Base-by-base conservation (phyloP, 2,797 vertebrate species). In the Distichodus sexfasciatus region DNA sequence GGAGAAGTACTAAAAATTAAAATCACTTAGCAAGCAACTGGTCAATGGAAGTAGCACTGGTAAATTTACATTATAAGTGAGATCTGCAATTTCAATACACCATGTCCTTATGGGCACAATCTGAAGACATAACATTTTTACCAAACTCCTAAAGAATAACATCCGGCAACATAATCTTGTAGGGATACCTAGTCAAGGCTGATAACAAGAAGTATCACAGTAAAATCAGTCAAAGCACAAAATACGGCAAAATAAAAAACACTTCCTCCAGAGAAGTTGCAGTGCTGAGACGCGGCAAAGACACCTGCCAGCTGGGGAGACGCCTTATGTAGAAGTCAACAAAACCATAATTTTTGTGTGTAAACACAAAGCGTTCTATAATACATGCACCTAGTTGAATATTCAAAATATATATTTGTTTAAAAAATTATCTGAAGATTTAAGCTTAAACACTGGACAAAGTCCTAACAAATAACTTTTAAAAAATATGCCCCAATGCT, bases 301-400 rank as follows among this genome's bases (percentile, higher is more conserved):
- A 43, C 76, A 76, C 60, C 70, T 72, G 69, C 38, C 50, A 60
- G 63, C 66, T 69, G 59, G 28, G 46, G 33, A 33, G 54, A 60
- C 36, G 41, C 70, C 53, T 19, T 29, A 19, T 31, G 10, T 33
- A 2, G 36, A 33, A 29, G 21, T 10, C 58, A 67, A 26, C 9
- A 33, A 33, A 33, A 33, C 4, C 4, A n/a, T n/a, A n/a, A n/a
- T n/a, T n/a, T n/a, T n/a, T n/a, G n/a, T n/a, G n/a, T n/a, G n/a
- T n/a, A n/a, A n/a, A n/a, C n/a, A n/a, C n/a, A n/a, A n/a, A n/a
- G n/a, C n/a, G n/a, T n/a, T n/a, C n/a, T n/a, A n/a, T n/a, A n/a
- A n/a, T n/a, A n/a, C n/a, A n/a, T n/a, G n/a, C n/a, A n/a, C n/a
- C n/a, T n/a, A n/a, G n/a, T n/a, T n/a, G n/a, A n/a, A n/a, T n/a